Evolutionary conservation across 2,113 vertebrate genomes (phyloP), one percentile per base, ranked within the genome.

Genomic region (Sisor rabdophorus): DNA sequence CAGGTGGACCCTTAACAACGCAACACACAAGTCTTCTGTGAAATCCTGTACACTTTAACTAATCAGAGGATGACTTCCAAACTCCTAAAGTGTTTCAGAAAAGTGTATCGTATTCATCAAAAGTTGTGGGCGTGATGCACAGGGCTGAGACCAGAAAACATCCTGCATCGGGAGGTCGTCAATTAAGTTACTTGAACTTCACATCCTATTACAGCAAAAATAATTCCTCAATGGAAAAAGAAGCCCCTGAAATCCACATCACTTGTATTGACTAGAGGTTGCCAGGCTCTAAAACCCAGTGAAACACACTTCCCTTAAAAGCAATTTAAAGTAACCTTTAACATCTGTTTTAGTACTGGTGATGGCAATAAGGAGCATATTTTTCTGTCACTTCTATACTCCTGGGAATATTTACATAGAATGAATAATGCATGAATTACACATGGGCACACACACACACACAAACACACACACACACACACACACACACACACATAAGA

Each of bases 361-460:
- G 22, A 36, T 64, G 48, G 32, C 60, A 75, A 75, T 54, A 64
- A 64, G 16, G 15, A 65, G 7, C 50, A 54, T 44, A 36, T 61
- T 65, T 40, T 65, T 48, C 65, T 54, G 59, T 65, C 73, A 64
- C 32, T 75, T 64, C 40, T 28, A 24, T 65, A 53, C 60, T 40
- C 60, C 54, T 40, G 59, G 71, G 73, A 75, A 75, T 75, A 59
- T 75, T 61, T 63, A 75, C 58, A 64, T 16, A 19, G 71, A 48
- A 59, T 22, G 16, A 59, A 60, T 73, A 59, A 73, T 73, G 71
- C 17, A 72, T 72, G 71, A 48, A 59, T 47, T 22, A 28, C 11
- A 20, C 11, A 63, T 47, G 61, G 44, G 12, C 13, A 44, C 13
- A n/a, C n/a, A n/a, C n/a, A n/a, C n/a, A n/a, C n/a, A n/a, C n/a